Percentiles rank a stretch among this genome's conserved stretches.
Evolutionary conservation across 2,113 vertebrate genomes (phyloP).

Genomic region (Corythornis cristatus): DNA sequence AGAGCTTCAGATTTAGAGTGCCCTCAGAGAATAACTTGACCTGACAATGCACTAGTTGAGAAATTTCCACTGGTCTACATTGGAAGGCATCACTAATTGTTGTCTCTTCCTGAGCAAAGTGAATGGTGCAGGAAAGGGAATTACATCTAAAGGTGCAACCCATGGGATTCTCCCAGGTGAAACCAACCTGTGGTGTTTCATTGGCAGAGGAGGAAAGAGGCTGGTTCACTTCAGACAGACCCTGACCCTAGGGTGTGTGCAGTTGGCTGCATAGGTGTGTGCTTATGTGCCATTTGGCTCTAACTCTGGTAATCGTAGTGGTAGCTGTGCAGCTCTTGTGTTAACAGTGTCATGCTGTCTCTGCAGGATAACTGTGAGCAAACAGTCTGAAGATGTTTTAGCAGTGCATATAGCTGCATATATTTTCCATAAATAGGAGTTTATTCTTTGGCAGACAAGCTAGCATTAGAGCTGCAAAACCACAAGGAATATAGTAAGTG

Average conservation of each 20-base stretch:
- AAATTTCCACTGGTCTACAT: background rate
- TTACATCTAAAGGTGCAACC: background rate
- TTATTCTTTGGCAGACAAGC: constrained; percentile 67
- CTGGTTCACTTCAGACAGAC: background rate
- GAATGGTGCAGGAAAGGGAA: background rate
- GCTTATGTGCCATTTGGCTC: background rate
- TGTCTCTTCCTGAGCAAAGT: background rate
- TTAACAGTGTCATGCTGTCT: constrained; percentile 12
- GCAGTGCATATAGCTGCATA: constrained; percentile 60
- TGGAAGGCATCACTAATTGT: background rate
- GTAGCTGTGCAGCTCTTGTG: constrained; percentile 23
- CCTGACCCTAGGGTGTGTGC: no score
- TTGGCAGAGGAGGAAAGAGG: background rate
- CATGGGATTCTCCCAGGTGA: background rate
- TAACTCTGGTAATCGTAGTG: background rate
- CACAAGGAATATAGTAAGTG: constrained; percentile 43
- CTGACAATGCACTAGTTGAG: background rate
- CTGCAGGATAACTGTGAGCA: constrained; percentile 58
- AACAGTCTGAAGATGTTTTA: constrained; percentile 66
- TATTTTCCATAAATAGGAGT: constrained; percentile 68
- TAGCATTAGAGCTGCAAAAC: constrained; percentile 51
- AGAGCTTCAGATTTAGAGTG: background rate
- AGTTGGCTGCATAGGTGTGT: background rate
- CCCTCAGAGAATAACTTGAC: background rate
- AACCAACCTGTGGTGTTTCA: background rate